Evolutionary conservation across 2,888 invertebrate genomes (phyloP).

Genomic region (Choristoneura rosaceana): DNA sequence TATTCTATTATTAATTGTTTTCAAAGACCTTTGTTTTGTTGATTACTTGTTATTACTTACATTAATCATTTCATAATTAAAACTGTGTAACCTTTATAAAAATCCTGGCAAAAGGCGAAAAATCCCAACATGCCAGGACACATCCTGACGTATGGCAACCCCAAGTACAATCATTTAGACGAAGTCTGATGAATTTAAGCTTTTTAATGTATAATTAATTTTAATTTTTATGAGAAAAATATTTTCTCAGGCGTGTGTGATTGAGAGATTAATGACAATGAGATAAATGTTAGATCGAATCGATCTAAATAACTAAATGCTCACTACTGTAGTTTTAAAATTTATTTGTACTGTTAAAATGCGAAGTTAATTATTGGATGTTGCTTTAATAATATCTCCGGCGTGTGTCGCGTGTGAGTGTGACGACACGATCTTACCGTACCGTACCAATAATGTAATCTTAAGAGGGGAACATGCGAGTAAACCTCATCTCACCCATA

Average conservation of each 20-base stretch:
- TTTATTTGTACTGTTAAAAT: background rate
- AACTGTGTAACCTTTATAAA: too few species aligned
- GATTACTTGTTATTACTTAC: too few species aligned
- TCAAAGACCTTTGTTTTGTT: too few species aligned
- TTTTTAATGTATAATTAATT: background rate
- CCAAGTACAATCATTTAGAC: slow-evolving; percentile 3
- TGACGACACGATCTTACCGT: background rate
- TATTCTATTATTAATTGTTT: too few species aligned
- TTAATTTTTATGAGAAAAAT: background rate
- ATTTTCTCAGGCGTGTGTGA: background rate
- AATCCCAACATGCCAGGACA: too few species aligned
- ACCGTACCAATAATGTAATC: background rate
- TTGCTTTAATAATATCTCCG: slow-evolving; percentile 22
- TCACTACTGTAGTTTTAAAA: slow-evolving; percentile 13
- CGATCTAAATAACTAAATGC: slow-evolving; percentile 8
- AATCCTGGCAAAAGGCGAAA: too few species aligned
- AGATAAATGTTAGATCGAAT: background rate
- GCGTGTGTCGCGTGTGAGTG: background rate
- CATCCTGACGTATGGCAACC: too few species aligned
- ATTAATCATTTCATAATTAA: too few species aligned
- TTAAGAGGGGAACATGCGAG: background rate
- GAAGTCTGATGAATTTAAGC: slow-evolving; percentile 12
- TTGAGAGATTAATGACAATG: background rate
- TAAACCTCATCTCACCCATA: slow-evolving; percentile 2
- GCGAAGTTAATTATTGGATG: background rate